These are phyloP conservation scores for Teinopalpus imperialis DNA, from an alignment of 2,888 invertebrate genomes.

Conservation along the genomic window DNA sequence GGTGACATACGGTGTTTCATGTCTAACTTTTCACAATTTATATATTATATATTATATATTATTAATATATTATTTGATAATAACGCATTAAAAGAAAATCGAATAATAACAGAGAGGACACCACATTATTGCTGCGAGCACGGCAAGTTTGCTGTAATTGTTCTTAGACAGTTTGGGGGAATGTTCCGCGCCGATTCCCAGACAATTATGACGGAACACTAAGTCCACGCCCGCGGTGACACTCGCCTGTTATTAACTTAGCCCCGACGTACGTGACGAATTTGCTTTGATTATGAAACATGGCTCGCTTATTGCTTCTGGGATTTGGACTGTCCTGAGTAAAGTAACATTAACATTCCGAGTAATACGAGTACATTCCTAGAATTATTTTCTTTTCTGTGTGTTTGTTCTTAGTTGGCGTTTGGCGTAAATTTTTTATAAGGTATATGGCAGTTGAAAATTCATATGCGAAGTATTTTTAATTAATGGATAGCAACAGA, in stretches of 20 bases:
- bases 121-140: background rate
- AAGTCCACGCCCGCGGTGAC: conserved; percentile 19
- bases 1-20: too few relatives aligned
- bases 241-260: conserved; percentile 22
- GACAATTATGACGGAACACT: conserved; percentile 12
- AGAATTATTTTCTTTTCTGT: too few relatives aligned
- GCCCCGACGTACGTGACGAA: conserved; percentile 23
- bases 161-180: background rate
- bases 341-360: background rate
- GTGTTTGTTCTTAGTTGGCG: too few relatives aligned
- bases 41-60: too few relatives aligned
- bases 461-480: too few relatives aligned
- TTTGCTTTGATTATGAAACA: conserved; percentile 23
- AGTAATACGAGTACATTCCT: background rate
- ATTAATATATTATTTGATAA: too few relatives aligned
- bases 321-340: conserved; percentile 5
- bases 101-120: background rate
- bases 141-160: conserved; percentile 8
- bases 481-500: too few relatives aligned
- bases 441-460: too few relatives aligned
- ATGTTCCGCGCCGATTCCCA: background rate
- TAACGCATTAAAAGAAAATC: background rate
- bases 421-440: too few relatives aligned
- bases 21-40: too few relatives aligned
- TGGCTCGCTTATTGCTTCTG: conserved; percentile 16